phyloP scores from a whole-genome alignment of 2,113 vertebrate species.

The Coturnix japonica region DNA sequence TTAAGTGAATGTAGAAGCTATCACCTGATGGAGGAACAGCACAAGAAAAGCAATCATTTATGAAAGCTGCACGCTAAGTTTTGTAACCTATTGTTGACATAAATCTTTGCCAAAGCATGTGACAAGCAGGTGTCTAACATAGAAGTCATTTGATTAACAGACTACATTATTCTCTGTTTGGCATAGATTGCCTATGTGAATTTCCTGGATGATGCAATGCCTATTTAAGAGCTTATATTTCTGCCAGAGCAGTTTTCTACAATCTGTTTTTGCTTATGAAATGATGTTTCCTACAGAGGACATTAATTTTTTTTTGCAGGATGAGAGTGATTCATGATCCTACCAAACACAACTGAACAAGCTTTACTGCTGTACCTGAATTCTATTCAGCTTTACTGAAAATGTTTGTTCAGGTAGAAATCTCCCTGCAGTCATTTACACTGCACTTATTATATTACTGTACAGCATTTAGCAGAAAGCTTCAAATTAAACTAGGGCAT shows the following conservation, averaged over 20 bases:
- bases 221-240: neutral
- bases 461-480: neutral
- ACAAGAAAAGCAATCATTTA: neutral
- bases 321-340: slow-evolving; percentile 14
- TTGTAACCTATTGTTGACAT: neutral
- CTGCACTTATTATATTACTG: neutral
- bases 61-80: neutral
- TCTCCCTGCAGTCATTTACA: neutral
- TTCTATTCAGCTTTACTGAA: neutral
- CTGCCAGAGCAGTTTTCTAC: neutral
- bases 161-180: neutral
- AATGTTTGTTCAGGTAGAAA: neutral
- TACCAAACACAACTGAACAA: neutral
- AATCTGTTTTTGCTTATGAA: slow-evolving; percentile 13
- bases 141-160: neutral
- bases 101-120: neutral
- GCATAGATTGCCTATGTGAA: neutral
- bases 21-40: neutral
- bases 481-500: neutral
- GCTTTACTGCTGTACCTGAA: neutral
- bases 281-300: slow-evolving; percentile 1
- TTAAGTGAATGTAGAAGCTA: neutral
- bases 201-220: neutral
- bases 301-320: neutral
- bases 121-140: neutral